Conservation (phyloP, 2,888 invertebrate genomes). For the Hymenopus coronatus region DNA sequence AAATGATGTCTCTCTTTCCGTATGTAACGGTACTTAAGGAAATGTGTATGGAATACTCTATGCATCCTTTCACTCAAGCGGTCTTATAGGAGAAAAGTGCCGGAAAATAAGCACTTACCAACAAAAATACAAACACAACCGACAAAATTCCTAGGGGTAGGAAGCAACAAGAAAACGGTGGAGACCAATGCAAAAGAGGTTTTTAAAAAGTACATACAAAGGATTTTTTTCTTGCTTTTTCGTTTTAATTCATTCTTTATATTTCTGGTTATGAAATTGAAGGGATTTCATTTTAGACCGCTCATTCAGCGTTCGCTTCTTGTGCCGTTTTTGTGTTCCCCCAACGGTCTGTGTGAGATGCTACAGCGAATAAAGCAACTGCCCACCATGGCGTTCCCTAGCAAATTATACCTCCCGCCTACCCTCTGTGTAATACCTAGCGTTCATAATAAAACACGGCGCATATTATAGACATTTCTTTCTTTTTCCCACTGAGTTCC, state of each 20-base stretch:
- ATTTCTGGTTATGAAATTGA: not conserved
- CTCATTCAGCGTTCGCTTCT: not conserved
- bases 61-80: not conserved
- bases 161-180: not conserved
- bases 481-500: not conserved
- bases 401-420: not conserved
- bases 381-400: not conserved
- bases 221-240: not conserved
- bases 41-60: not conserved
- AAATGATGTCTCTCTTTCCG: too few species aligned
- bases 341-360: not conserved
- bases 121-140: not conserved
- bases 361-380: not conserved
- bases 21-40: too few species aligned
- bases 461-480: not conserved
- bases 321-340: not conserved
- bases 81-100: not conserved
- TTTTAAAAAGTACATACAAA: not conserved
- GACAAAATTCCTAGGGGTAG: not conserved
- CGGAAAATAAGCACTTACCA: not conserved
- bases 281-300: not conserved
- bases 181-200: not conserved
- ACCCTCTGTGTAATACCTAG: not conserved
- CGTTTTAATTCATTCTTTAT: not conserved
- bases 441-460: not conserved